Evolutionary conservation across 37 sponge, comb jelly and placozoan species (phyloP), one percentile per base, ranked within the genome.

Genomic region (Oopsacas minuta): DNA sequence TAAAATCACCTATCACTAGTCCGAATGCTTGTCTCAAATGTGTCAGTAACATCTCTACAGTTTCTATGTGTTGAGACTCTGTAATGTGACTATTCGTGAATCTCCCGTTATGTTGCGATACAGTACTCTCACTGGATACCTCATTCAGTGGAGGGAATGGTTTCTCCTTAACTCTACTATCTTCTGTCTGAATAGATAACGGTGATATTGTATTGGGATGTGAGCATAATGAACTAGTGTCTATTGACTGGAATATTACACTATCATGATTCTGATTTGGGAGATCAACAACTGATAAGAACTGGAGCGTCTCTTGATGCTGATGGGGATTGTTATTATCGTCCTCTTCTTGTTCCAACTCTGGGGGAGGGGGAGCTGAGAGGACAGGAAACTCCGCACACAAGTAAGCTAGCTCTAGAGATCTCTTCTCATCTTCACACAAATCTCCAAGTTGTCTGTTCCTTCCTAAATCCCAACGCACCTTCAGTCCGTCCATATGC

Each of bases 11-110:
- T 12, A n/a, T 3, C 28, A 10, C 75, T 5, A 61, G 75, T 7
- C 75, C 75, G 75, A 61, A 61, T 61, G 75, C 75, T 34, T 61
- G 75, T 61, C 75, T 61, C 75, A 61, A 34, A 34, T 61, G 75
- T 32, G 75, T 34, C 30, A 61, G 75, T 12, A 61, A 34, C 75
- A 61, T 61, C 30, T 61, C 75, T 12, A 61, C 75, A 61, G 75
- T 61, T 34, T 61, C 75, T 61, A 61, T 61, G 75, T 61, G 75
- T 34, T 61, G 75, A 61, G 75, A 61, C 75, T 61, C 75, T 61
- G 75, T 32, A 20, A 61, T 25, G 20, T 61, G 75, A 3, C 7
- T 10, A 10, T 61, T 61, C 32, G 7, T 10, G 30, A 20, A 25
- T 3, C 75, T 61, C 20, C 75, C 75, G 5, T 20, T 7, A 34